Evolutionary conservation across 2,888 invertebrate genomes (phyloP).

Genomic region (Meteorus colon): DNA sequence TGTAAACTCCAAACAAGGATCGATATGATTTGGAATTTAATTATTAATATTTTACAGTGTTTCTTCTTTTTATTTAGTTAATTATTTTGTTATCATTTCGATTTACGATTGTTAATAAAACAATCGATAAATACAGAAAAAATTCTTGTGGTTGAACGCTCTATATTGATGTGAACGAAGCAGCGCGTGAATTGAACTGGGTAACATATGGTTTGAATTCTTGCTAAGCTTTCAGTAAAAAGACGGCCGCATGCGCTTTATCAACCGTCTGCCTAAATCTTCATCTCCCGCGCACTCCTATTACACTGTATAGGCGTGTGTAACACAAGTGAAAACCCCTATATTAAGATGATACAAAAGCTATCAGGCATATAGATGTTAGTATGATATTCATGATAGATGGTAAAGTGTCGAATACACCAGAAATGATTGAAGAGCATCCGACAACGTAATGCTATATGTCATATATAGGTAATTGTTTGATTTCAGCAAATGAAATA

Average conservation of each 20-base stretch:
- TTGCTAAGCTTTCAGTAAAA: not conserved
- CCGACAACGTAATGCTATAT: too few species aligned
- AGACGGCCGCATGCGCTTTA: not conserved
- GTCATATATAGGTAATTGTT: too few species aligned
- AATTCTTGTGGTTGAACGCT: not conserved
- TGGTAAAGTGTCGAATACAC: too few species aligned
- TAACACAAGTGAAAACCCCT: too few species aligned
- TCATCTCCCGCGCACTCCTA: not conserved
- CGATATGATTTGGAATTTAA: not conserved
- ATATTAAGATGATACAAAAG: too few species aligned
- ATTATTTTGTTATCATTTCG: not conserved
- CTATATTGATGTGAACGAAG: not conserved
- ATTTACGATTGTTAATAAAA: not conserved
- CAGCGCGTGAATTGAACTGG: not conserved
- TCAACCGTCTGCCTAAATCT: not conserved
- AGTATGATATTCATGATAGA: too few species aligned
- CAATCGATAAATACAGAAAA: not conserved
- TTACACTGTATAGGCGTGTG: too few species aligned
- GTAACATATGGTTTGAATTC: not conserved
- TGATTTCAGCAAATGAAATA: too few species aligned
- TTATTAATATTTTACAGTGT: constrained; percentile 6
- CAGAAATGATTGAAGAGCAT: too few species aligned
- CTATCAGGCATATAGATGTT: too few species aligned
- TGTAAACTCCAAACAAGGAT: not conserved
- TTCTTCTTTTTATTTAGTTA: not conserved